phyloP scores from a whole-genome alignment of 2,888 invertebrate genomes.

The Pristionchus japonicus region DNA sequence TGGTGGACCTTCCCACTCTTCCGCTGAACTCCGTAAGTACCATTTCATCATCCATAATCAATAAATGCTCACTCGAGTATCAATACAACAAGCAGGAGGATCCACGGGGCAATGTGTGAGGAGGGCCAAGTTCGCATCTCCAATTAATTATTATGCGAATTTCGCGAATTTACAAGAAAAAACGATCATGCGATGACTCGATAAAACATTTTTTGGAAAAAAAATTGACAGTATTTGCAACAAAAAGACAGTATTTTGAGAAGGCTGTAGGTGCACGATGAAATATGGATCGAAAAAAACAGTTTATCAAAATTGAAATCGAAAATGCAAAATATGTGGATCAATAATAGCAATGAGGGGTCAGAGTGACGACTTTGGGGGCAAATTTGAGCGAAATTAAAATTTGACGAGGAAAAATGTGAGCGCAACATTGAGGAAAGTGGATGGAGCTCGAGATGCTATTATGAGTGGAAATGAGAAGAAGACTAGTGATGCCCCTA shows the following conservation, averaged over 20 bases:
- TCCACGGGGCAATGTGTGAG: neutral
- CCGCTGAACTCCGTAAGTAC: too few relatives aligned
- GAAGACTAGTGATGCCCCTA: neutral
- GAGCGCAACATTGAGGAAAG: neutral
- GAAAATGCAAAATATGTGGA: neutral
- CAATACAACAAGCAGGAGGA: neutral
- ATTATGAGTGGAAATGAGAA: conserved; percentile 19
- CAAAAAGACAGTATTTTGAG: too few relatives aligned
- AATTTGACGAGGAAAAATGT: too few relatives aligned
- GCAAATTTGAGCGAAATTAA: neutral
- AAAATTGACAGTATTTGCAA: too few relatives aligned
- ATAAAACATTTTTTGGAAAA: too few relatives aligned
- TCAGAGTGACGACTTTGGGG: neutral
- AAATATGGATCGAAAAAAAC: too few relatives aligned
- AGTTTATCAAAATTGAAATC: neutral
- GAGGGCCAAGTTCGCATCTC: conserved; percentile 39
- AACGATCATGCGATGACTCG: neutral
- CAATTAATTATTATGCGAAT: too few relatives aligned
- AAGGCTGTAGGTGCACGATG: too few relatives aligned
- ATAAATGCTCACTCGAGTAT: conserved; percentile 7
- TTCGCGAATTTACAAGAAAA: too few relatives aligned
- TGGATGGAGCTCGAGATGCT: neutral
- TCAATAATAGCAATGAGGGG: neutral
- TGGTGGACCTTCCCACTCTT: too few relatives aligned
- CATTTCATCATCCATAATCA: too few relatives aligned